These are phyloP conservation scores for Ascidia mentula DNA, from an alignment of 23 tunicate species.

Conservation along the genomic window DNA sequence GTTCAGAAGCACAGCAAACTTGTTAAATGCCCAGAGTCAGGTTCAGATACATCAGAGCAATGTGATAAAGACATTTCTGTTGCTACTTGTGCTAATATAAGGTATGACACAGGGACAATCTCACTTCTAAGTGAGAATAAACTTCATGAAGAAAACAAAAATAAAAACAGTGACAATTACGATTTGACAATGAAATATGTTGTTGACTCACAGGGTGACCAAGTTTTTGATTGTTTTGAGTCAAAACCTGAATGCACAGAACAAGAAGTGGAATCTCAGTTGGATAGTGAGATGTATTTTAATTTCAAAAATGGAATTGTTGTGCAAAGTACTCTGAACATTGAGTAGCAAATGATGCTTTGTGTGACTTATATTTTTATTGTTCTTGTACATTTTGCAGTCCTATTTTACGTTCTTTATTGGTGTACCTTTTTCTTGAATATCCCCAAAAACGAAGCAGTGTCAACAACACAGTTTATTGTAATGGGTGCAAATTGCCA, in stretches of 20 bases:
- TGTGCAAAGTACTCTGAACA: background rate
- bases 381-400: background rate
- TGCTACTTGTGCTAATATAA: background rate
- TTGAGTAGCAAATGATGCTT: background rate
- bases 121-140: background rate
- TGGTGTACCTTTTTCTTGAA: too few relatives aligned
- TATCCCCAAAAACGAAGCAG: too few relatives aligned
- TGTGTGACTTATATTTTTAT: background rate
- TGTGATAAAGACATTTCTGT: too few relatives aligned
- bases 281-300: background rate
- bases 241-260: background rate
- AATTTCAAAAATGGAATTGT: background rate
- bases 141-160: background rate
- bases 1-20: background rate
- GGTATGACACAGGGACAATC: background rate
- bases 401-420: too few relatives aligned
- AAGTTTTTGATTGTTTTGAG: constrained; percentile 36
- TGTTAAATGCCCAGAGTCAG: background rate
- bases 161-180: background rate
- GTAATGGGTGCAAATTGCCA: too few relatives aligned
- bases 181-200: constrained; percentile 44
- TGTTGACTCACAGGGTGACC: constrained; percentile 55
- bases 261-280: background rate
- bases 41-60: background rate
- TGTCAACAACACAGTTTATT: too few relatives aligned